A percentile compares a stretch with the other conserved stretches of the same genome.
Evolutionary conservation across 2,888 invertebrate species (phyloP).

Genomic region (Ellobium chinense): DNA sequence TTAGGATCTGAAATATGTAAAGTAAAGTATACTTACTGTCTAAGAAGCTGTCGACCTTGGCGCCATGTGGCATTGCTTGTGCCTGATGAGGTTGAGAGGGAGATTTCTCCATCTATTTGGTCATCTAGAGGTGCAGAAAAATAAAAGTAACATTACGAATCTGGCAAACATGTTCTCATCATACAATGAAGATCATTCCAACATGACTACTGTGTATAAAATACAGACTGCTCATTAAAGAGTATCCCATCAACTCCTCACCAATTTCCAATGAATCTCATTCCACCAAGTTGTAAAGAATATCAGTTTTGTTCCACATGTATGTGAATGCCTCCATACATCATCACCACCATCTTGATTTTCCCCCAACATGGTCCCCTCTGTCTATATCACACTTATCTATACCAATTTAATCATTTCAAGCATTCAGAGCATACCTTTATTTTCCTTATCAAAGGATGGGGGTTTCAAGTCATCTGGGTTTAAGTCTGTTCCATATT

Average conservation of each 20-base stretch:
- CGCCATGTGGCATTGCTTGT: conserved; percentile 92
- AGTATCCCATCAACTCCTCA: neutral
- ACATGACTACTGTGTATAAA: no score
- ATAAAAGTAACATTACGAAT: no score
- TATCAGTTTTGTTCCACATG: no score
- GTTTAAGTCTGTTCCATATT: conserved; percentile 91
- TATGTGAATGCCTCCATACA: no score
- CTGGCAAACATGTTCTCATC: no score
- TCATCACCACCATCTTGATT: no score
- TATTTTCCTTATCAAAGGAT: conserved; percentile 82
- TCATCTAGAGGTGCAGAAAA: conserved; percentile 72
- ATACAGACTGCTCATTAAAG: neutral
- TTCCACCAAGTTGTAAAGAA: no score
- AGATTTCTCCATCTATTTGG: conserved; percentile 78
- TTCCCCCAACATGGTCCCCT: no score
- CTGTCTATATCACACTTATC: no score
- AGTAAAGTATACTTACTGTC: conserved; percentile 86
- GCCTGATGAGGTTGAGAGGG: conserved; percentile 58
- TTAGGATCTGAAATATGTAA: neutral
- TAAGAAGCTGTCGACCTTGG: conserved; percentile 95
- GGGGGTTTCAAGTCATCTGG: conserved; percentile 92
- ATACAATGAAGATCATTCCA: no score
- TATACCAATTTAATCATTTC: no score
- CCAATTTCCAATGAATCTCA: neutral
- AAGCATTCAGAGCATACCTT: conserved; percentile 70